These are phyloP conservation scores for Patiria miniata DNA, from an alignment of 35 echinoderm and acorn worm genomes.

Conservation along the genomic window DNA sequence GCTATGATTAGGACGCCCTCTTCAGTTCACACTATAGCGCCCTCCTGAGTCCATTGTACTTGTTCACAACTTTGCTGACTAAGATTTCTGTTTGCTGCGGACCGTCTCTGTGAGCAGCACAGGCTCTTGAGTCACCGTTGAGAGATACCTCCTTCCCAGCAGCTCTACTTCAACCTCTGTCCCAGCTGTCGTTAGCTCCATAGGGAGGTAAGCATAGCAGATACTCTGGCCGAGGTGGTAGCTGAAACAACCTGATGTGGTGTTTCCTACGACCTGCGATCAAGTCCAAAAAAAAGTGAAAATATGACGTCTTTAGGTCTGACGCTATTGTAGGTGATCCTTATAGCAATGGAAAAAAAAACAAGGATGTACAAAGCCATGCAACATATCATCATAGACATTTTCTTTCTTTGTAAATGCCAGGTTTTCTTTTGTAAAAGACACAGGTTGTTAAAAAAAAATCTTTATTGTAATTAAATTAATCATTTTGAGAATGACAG, in stretches of 20 bases:
- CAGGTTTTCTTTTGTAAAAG: no score
- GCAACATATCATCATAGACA: no score
- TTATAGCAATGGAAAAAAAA: not conserved
- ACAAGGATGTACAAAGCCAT: not conserved
- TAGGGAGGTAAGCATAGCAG: conserved; percentile 92
- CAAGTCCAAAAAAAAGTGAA: not conserved
- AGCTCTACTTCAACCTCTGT: conserved; percentile 89
- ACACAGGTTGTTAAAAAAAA: no score
- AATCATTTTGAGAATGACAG: no score
- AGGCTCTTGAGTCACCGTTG: conserved; percentile 85
- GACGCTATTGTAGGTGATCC: not conserved
- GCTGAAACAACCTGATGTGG: conserved; percentile 97
- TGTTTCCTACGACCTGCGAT: conserved; percentile 90
- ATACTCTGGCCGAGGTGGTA: conserved; percentile 83
- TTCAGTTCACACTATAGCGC: no score
- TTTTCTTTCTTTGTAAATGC: no score
- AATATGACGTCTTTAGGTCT: not conserved
- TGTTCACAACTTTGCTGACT: not conserved
- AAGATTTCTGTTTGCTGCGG: conserved; percentile 11
- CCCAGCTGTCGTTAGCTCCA: conserved; percentile 58
- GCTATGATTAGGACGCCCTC: no score
- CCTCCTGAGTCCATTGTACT: no score
- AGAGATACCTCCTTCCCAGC: conserved; percentile 75
- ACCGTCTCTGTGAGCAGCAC: conserved; percentile 68
- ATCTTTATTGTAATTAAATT: no score